phyloP scores from a whole-genome alignment of 2,113 vertebrate genomes.

The Camelus dromedarius region DNA sequence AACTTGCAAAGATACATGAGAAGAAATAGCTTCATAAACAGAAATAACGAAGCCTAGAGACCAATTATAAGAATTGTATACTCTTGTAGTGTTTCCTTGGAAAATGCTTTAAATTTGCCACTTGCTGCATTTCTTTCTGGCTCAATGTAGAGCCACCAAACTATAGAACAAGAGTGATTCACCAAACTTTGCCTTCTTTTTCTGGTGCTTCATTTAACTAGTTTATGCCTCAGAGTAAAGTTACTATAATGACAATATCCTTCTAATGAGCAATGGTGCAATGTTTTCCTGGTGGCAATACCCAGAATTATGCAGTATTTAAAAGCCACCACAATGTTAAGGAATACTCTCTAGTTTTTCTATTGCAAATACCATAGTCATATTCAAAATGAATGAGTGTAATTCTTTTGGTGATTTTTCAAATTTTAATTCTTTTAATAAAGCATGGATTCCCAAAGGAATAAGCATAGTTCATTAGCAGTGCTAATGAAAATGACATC shows the following conservation, averaged over 20 bases:
- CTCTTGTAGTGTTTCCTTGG: constrained; percentile 14
- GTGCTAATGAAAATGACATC: constrained; percentile 75
- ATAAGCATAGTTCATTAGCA: constrained; percentile 73
- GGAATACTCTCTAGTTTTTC: constrained; percentile 69
- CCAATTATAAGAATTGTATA: constrained; percentile 32
- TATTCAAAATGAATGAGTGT: constrained; percentile 68
- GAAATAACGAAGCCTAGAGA: constrained; percentile 58
- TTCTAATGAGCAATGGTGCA: constrained; percentile 58
- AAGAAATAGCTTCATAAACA: constrained; percentile 36
- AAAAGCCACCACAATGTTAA: constrained; percentile 30
- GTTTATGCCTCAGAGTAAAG: constrained; percentile 64
- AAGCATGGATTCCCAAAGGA: constrained; percentile 71
- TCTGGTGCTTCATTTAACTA: constrained; percentile 65
- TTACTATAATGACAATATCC: constrained; percentile 70
- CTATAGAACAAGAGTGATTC: constrained; percentile 59
- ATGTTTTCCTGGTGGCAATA: constrained; percentile 47
- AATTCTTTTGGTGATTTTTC: constrained; percentile 65
- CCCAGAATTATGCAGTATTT: constrained; percentile 67
- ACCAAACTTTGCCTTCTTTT: constrained; percentile 58
- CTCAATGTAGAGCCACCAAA: constrained; percentile 27
- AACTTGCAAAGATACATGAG: constrained; percentile 57
- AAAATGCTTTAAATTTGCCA: constrained; percentile 42
- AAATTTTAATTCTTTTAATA: constrained; percentile 72
- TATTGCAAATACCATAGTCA: constrained; percentile 60
- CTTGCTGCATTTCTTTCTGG: constrained; percentile 37